Percentiles rank a stretch among this genome's conserved stretches.
These are phyloP conservation scores for Amphiprion percula DNA, from an alignment of 2,113 vertebrate species.

Conservation along the genomic window DNA sequence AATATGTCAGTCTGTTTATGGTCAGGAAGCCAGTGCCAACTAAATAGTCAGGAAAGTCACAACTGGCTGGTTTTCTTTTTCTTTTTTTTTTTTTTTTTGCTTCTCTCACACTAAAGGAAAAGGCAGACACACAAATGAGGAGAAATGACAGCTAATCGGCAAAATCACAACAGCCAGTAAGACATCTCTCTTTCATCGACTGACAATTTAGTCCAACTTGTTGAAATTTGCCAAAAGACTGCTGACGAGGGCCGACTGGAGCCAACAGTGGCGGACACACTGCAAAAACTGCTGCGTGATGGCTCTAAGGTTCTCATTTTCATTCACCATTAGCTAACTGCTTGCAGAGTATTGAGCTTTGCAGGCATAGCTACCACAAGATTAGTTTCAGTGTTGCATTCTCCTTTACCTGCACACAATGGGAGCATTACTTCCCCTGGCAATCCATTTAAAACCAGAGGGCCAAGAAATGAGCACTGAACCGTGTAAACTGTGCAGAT, in stretches of 20 bases:
- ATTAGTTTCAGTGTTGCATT: constrained; percentile 23
- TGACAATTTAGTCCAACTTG: constrained; percentile 38
- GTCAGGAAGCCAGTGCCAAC: too few relatives aligned
- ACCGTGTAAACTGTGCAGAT: constrained; percentile 38
- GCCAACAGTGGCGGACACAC: background rate
- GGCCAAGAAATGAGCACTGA: constrained; percentile 24
- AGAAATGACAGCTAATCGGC: background rate
- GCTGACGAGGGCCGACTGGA: constrained; percentile 28
- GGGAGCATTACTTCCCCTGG: constrained; percentile 43
- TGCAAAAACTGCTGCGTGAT: constrained; percentile 2
- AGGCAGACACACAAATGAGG: background rate
- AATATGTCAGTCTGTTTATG: too few relatives aligned
- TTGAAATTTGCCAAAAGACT: constrained; percentile 28
- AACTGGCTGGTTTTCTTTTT: too few relatives aligned
- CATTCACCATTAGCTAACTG: constrained; percentile 28
- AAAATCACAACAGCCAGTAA: constrained; percentile 17
- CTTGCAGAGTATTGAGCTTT: constrained; percentile 4
- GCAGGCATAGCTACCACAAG: background rate
- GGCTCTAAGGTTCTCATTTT: constrained; percentile 35
- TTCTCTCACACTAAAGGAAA: too few relatives aligned
- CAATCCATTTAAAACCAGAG: constrained; percentile 36
- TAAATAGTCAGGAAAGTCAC: background rate
- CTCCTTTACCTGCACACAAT: constrained; percentile 23
- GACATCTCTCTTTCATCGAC: constrained; percentile 35
- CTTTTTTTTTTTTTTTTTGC: too few relatives aligned